Evolutionary conservation across 2,888 invertebrate genomes (phyloP).

Genomic region (Strigamia transsilvanica): DNA sequence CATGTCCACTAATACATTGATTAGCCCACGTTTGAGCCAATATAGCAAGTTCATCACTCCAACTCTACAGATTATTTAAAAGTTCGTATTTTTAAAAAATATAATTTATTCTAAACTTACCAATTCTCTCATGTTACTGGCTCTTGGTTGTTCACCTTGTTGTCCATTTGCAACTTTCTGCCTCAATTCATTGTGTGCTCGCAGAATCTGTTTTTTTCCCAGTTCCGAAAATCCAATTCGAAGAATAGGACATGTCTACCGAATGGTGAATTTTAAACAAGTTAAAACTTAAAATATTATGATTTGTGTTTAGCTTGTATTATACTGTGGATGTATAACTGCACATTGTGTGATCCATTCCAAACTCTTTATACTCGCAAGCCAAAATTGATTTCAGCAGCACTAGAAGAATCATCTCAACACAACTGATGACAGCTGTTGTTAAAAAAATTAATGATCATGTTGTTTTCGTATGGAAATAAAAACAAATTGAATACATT

Average conservation of each 20-base stretch:
- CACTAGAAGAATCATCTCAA: not conserved
- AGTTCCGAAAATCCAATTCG: not conserved
- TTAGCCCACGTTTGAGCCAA: slow-evolving; percentile 52
- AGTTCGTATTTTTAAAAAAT: not conserved
- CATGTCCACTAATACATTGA: slow-evolving; percentile 39
- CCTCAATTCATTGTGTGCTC: slow-evolving; percentile 46
- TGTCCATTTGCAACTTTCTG: slow-evolving; percentile 48
- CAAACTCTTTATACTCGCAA: slow-evolving; percentile 38
- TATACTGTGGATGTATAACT: not conserved
- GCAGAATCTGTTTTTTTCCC: not conserved
- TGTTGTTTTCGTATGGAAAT: too few species aligned
- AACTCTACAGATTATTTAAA: slow-evolving; percentile 29
- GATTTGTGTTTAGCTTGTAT: too few species aligned
- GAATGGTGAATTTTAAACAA: not conserved
- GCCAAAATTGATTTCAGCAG: not conserved
- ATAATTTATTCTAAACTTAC: not conserved
- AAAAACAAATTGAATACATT: too few species aligned
- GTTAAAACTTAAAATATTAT: not conserved
- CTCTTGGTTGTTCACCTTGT: slow-evolving; percentile 27
- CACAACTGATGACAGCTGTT: not conserved
- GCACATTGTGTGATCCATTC: slow-evolving; percentile 48
- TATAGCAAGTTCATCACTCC: slow-evolving; percentile 46
- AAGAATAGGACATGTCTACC: not conserved
- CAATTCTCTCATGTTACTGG: slow-evolving; percentile 46
- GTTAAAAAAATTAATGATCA: not conserved